phyloP scores from a whole-genome alignment of 1,140 invertebrate species.

The Zaprionus capensis region DNA sequence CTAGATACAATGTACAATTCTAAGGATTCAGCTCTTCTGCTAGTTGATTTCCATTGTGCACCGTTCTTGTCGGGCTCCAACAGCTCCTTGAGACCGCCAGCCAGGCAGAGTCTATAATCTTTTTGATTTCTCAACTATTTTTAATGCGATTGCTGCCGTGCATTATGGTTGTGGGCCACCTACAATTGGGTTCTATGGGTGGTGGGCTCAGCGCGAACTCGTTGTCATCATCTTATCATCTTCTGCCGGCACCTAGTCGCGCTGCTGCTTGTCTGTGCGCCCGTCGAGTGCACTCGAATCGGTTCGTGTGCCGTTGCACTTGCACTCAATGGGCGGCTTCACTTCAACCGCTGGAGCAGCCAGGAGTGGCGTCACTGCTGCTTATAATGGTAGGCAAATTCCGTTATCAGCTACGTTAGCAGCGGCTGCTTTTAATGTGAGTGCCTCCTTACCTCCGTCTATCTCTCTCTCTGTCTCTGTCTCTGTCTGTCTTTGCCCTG shows the following conservation, averaged over 20 bases:
- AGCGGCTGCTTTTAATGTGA: conserved; percentile 73
- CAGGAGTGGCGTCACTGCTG: conserved; percentile 38
- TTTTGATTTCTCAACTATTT: conserved; percentile 81
- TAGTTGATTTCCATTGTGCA: conserved; percentile 67
- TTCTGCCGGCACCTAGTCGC: conserved; percentile 62
- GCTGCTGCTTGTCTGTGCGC: conserved; percentile 49
- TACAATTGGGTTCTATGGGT: conserved; percentile 70
- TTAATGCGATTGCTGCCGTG: conserved; percentile 78
- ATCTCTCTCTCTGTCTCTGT: neutral
- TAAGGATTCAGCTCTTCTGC: conserved; percentile 30
- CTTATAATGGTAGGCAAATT: conserved; percentile 82
- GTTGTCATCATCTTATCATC: conserved; percentile 54
- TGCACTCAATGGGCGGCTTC: conserved; percentile 47
- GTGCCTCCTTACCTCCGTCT: conserved; percentile 26
- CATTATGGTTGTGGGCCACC: conserved; percentile 51
- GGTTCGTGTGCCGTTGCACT: conserved; percentile 46
- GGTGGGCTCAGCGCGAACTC: conserved; percentile 38
- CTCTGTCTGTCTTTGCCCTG: conserved; percentile 6
- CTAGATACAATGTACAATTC: conserved; percentile 63
- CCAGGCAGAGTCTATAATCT: conserved; percentile 60
- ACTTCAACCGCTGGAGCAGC: conserved; percentile 47
- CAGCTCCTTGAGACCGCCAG: neutral
- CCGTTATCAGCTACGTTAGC: conserved; percentile 69
- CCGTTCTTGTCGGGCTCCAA: neutral
- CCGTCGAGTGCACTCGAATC: conserved; percentile 64